Evolutionary conservation across 2,888 invertebrate species (phyloP).

Genomic region (Erannis defoliaria): DNA sequence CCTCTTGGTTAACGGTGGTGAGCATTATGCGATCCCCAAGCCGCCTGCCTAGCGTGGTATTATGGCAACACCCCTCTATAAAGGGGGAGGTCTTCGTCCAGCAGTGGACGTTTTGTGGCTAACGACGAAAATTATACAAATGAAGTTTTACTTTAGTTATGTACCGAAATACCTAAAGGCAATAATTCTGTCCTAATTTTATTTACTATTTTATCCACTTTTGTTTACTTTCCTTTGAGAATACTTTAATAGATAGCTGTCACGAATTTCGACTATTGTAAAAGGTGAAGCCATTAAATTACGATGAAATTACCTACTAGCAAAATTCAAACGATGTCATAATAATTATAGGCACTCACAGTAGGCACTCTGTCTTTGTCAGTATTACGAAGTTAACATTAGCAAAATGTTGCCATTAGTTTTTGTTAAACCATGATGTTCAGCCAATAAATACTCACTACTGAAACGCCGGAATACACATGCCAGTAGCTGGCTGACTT

Average conservation of each 20-base stretch:
- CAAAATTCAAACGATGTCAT: background rate
- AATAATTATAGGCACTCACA: too few relatives aligned
- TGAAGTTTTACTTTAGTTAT: background rate
- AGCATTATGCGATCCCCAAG: too few relatives aligned
- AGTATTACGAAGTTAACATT: background rate
- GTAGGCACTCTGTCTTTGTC: background rate
- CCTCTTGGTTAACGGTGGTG: too few relatives aligned
- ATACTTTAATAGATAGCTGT: background rate
- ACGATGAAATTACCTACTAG: background rate
- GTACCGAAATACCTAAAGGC: background rate
- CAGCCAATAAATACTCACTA: too few relatives aligned
- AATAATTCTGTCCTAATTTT: background rate
- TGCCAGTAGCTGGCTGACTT: too few relatives aligned
- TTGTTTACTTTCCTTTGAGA: constrained; percentile 5
- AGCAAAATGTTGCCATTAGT: background rate
- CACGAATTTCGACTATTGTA: background rate
- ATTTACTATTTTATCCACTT: background rate
- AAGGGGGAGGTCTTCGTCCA: too few relatives aligned
- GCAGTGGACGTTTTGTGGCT: too few relatives aligned
- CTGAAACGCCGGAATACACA: too few relatives aligned
- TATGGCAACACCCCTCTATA: too few relatives aligned
- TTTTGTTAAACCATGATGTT: too few relatives aligned
- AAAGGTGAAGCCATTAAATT: background rate
- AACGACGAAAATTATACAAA: too few relatives aligned
- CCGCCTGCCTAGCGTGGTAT: too few relatives aligned